phyloP scores from a whole-genome alignment of 2,797 vertebrate genomes.

The Chelon labrosus region DNA sequence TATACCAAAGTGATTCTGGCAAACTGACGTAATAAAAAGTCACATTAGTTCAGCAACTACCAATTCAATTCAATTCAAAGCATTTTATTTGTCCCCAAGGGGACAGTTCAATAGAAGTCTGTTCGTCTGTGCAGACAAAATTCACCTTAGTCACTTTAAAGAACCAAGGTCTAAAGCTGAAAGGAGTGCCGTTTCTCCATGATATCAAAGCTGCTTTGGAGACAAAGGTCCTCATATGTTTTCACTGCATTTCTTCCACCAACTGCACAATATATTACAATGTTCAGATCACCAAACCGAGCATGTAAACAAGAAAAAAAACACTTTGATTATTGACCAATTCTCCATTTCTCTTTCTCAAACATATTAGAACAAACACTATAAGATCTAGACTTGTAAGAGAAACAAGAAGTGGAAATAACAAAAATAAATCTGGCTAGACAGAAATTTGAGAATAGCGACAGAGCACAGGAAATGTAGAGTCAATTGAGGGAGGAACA shows the following conservation, averaged over 20 bases:
- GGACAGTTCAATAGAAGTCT: too few species aligned
- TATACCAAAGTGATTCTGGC: not conserved
- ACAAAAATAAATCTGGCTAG: constrained; percentile 63
- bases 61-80: too few species aligned
- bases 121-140: not conserved
- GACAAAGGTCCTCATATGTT: not conserved
- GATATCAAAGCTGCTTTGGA: not conserved
- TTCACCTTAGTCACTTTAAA: not conserved
- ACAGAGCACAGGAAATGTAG: constrained; percentile 73
- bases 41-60: not conserved
- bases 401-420: constrained; percentile 56
- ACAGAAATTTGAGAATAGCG: constrained; percentile 73
- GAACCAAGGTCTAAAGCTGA: not conserved
- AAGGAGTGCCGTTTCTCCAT: not conserved
- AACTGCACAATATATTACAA: not conserved
- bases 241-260: not conserved
- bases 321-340: too few species aligned
- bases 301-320: not conserved
- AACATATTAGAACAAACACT: constrained; percentile 1
- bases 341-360: not conserved
- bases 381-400: constrained; percentile 15
- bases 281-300: not conserved
- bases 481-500: constrained; percentile 68
- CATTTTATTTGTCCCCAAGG: too few species aligned
- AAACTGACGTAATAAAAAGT: not conserved